Conservation (phyloP, 2,113 vertebrate genomes). For the Chloropsis hardwickii region DNA sequence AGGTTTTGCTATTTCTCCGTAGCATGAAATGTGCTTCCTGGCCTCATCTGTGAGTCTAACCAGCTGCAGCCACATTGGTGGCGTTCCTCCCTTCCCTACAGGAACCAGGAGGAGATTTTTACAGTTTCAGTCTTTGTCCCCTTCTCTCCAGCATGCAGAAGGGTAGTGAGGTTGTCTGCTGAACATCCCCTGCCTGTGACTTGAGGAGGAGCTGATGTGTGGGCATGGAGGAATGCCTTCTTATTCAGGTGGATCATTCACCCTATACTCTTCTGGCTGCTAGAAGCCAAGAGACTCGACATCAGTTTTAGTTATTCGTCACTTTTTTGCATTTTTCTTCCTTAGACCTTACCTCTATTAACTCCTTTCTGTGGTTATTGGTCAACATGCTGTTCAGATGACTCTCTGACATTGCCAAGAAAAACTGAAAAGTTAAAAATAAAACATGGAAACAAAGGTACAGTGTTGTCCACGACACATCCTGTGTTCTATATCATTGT, state of each 20-base stretch:
- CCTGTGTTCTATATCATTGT: neutral
- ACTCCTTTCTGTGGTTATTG: neutral
- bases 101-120: neutral
- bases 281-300: neutral
- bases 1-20: neutral
- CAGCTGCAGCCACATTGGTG: neutral
- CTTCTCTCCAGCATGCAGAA: neutral
- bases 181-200: neutral
- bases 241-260: neutral
- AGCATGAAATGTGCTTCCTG: neutral
- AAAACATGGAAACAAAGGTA: neutral
- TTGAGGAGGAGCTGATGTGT: rapidly evolving
- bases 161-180: neutral
- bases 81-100: neutral
- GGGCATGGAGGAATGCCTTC: too few relatives aligned
- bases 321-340: neutral
- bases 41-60: neutral
- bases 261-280: neutral
- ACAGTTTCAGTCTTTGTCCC: neutral
- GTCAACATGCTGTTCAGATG: neutral
- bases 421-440: neutral
- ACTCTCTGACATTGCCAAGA: neutral
- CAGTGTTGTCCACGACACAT: neutral
- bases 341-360: neutral
- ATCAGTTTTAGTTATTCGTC: neutral